Evolutionary conservation across 2,113 vertebrate genomes (phyloP).

Genomic region (Periophthalmus modestus): DNA sequence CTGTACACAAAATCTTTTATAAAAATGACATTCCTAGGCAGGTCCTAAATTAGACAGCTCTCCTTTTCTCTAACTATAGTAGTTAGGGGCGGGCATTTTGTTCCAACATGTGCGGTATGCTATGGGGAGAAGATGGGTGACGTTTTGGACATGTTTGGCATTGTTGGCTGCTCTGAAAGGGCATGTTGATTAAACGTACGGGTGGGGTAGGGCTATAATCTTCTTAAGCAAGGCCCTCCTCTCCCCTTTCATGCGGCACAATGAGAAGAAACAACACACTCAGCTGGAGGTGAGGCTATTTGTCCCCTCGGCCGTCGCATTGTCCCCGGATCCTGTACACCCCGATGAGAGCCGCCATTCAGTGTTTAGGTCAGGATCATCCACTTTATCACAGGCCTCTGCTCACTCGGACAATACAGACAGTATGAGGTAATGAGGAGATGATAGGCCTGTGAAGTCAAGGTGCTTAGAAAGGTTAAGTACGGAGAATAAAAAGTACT

Average conservation of each 20-base stretch:
- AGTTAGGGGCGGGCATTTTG: conserved; percentile 36
- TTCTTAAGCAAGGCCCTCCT: conserved; percentile 79
- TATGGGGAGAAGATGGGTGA: conserved; percentile 58
- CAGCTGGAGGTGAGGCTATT: conserved; percentile 77
- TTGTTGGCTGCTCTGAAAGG: conserved; percentile 77
- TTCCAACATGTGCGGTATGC: conserved; percentile 75
- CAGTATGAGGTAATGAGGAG: conserved; percentile 18
- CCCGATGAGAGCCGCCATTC: conserved; percentile 64
- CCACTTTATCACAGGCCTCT: conserved; percentile 65
- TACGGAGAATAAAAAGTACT: not conserved
- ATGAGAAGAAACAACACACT: conserved; percentile 80
- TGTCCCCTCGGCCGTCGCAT: conserved; percentile 70
- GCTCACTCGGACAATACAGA: conserved; percentile 51
- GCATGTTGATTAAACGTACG: conserved; percentile 81
- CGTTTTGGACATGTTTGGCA: conserved; percentile 77
- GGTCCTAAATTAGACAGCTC: not conserved
- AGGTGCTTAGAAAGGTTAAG: not conserved
- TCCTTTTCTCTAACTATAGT: not conserved
- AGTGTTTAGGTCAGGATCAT: conserved; percentile 67
- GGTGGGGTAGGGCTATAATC: conserved; percentile 80
- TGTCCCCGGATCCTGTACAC: conserved; percentile 65
- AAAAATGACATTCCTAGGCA: conserved; percentile 45
- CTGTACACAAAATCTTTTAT: conserved; percentile 19
- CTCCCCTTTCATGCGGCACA: conserved; percentile 75
- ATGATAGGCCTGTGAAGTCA: not conserved